phyloP scores from a whole-genome alignment of 2,797 vertebrate species.

The Cirrhinus mrigala region DNA sequence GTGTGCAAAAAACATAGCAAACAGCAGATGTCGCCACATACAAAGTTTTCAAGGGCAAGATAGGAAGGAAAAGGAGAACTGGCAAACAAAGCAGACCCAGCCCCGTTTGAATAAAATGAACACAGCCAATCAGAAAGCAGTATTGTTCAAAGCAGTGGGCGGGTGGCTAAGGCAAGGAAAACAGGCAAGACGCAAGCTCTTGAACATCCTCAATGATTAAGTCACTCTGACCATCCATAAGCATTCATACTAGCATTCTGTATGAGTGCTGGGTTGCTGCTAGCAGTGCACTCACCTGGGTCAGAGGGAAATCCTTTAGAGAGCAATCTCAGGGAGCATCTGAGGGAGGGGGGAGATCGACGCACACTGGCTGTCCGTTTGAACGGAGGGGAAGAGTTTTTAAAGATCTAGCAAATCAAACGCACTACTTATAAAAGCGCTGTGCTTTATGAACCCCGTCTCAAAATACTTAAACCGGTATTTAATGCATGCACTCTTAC shows the following conservation, averaged over 20 bases:
- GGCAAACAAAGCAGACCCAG: conserved; percentile 67
- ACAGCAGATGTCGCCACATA: conserved; percentile 78
- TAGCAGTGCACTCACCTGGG: conserved; percentile 81
- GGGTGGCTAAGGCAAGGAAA: conserved; percentile 66
- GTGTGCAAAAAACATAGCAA: conserved; percentile 45
- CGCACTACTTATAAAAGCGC: conserved; percentile 1
- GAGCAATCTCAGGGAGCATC: conserved; percentile 76
- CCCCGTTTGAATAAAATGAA: conserved; percentile 54
- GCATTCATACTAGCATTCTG: conserved; percentile 57
- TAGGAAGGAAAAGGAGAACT: neutral
- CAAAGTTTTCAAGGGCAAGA: conserved; percentile 62
- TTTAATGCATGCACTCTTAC: conserved; percentile 20
- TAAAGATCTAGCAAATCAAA: conserved; percentile 63
- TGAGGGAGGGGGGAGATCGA: conserved; percentile 70
- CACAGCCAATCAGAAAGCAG: conserved; percentile 72
- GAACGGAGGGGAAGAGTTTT: conserved; percentile 47
- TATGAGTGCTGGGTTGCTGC: conserved; percentile 58
- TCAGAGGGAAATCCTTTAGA: conserved; percentile 80
- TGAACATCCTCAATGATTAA: conserved; percentile 51
- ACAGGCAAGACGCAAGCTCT: conserved; percentile 71
- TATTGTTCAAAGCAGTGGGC: conserved; percentile 70
- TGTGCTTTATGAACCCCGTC: neutral
- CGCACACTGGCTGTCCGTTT: conserved; percentile 73
- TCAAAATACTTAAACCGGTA: conserved; percentile 31
- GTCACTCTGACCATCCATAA: conserved; percentile 52